These are phyloP conservation scores for Rhodinocichla rosea DNA, from an alignment of 2,113 vertebrate species.

Conservation along the genomic window DNA sequence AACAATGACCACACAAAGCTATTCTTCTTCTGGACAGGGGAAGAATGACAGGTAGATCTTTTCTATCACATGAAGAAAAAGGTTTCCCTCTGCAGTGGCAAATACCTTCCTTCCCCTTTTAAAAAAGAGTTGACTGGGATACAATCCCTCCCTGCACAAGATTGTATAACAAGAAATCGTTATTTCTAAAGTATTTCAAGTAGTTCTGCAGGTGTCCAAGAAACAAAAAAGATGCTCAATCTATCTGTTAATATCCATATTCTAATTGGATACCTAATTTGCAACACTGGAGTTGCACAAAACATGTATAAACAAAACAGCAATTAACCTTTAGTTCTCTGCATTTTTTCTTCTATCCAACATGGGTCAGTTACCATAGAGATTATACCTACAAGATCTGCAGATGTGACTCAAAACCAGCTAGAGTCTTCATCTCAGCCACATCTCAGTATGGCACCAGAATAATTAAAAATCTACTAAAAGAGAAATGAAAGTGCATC, in stretches of 20 bases:
- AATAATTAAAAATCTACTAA: conserved; percentile 69
- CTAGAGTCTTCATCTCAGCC: conserved; percentile 37
- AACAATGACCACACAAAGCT: neutral
- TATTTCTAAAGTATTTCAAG: conserved; percentile 17
- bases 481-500: conserved; percentile 49
- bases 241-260: conserved; percentile 55
- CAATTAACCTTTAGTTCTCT: conserved; percentile 74
- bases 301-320: conserved; percentile 57
- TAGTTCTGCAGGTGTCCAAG: conserved; percentile 34
- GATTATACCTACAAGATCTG: conserved; percentile 56
- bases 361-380: conserved; percentile 71
- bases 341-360: conserved; percentile 42
- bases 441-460: conserved; percentile 38
- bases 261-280: conserved; percentile 63
- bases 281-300: conserved; percentile 55
- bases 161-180: neutral
- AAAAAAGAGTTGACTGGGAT: neutral
- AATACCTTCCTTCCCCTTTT: neutral
- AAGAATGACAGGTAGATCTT: neutral
- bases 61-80: neutral
- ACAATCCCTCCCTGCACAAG: neutral
- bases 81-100: neutral
- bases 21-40: neutral
- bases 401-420: conserved; percentile 49
- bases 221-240: conserved; percentile 50